Conservation (phyloP, 2,797 vertebrate species). For the Bufotes viridis region DNA sequence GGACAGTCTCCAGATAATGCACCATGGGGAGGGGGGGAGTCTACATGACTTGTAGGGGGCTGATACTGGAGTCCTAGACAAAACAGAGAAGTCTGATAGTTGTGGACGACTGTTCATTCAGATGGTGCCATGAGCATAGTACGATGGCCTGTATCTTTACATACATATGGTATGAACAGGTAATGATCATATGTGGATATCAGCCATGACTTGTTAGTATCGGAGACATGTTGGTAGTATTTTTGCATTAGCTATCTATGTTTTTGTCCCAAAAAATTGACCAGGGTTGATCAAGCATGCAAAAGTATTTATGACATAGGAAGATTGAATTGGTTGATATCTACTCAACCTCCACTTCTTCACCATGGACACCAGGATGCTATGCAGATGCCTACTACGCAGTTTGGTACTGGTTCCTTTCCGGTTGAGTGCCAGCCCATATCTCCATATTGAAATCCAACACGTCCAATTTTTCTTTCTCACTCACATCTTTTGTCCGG, state of each 20-base stretch:
- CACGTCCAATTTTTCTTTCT: too few species aligned
- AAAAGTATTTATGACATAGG: neutral
- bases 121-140: neutral
- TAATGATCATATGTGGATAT: neutral
- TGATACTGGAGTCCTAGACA: neutral
- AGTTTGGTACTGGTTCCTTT: neutral
- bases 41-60: neutral
- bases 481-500: too few species aligned
- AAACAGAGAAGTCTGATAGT: neutral
- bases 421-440: neutral
- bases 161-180: neutral
- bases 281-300: neutral
- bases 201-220: neutral
- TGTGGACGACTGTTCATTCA: neutral
- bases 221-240: neutral
- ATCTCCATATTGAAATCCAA: too few species aligned
- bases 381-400: neutral
- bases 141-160: neutral
- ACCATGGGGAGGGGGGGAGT: neutral
- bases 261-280: neutral
- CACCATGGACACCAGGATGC: neutral
- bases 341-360: neutral
- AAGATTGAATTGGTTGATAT: neutral
- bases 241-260: neutral
- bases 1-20: conserved; percentile 11